These are phyloP conservation scores for Agraylea sexmaculata DNA, from an alignment of 1,140 invertebrate species.

Conservation along the genomic window DNA sequence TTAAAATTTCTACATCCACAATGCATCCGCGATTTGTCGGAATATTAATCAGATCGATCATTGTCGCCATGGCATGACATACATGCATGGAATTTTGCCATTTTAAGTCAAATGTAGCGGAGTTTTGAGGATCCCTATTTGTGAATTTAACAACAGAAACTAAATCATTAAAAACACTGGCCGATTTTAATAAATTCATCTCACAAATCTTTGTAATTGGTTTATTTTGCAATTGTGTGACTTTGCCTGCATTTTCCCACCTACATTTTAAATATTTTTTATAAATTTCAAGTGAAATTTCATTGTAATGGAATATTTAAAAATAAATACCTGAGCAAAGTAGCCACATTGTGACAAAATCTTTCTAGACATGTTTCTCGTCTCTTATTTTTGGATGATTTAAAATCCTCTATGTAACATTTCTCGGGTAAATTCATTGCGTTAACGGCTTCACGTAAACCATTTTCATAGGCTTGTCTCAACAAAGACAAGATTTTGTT, in stretches of 20 bases:
- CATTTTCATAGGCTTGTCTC: constrained; percentile 32
- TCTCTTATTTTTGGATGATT: constrained; percentile 12
- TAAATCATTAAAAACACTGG: constrained; percentile 26
- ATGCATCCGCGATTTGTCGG: constrained; percentile 24
- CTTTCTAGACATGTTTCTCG: constrained; percentile 34
- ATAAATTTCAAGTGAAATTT: neutral
- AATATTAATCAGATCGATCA: constrained; percentile 18
- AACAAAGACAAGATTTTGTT: constrained; percentile 32
- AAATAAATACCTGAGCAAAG: constrained; percentile 29
- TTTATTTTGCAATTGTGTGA: constrained; percentile 26
- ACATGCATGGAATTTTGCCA: constrained; percentile 26
- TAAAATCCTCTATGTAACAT: constrained; percentile 25
- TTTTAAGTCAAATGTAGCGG: constrained; percentile 2
- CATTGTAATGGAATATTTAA: neutral
- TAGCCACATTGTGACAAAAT: constrained; percentile 34
- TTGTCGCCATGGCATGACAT: constrained; percentile 29
- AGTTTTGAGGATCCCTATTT: neutral
- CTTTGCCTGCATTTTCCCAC: constrained; percentile 31
- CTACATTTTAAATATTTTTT: constrained; percentile 18
- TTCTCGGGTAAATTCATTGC: constrained; percentile 31
- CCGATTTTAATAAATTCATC: constrained; percentile 26
- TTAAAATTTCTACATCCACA: constrained; percentile 33
- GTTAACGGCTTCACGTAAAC: constrained; percentile 30
- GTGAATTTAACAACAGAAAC: constrained; percentile 20
- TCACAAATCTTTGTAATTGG: constrained; percentile 29